A percentile compares a stretch with the other conserved stretches of the same genome.
phyloP scores from a whole-genome alignment of 2,888 invertebrate species.

The Nemotelus nigrinus region DNA sequence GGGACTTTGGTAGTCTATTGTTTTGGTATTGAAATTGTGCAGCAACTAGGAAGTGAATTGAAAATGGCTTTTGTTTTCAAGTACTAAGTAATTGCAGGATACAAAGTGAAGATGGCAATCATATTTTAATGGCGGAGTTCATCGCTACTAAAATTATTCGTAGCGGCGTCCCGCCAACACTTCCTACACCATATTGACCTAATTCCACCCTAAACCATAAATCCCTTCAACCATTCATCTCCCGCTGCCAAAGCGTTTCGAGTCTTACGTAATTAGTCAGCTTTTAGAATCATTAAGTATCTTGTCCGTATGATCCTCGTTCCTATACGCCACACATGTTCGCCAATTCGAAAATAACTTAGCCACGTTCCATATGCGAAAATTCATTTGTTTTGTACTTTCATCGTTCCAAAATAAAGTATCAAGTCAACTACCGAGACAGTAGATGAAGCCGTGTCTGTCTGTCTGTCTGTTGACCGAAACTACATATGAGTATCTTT shows the following conservation, averaged over 20 bases:
- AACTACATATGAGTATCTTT: not conserved
- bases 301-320: constrained; percentile 6
- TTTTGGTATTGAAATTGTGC: not conserved
- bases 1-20: not conserved
- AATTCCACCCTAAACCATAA: constrained; percentile 8
- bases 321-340: not conserved
- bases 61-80: not conserved
- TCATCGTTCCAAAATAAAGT: too few species aligned
- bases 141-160: too few species aligned
- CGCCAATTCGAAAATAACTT: constrained; percentile 17
- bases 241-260: not conserved
- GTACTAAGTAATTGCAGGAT: too few species aligned
- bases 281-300: not conserved
- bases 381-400: not conserved
- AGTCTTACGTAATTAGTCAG: constrained; percentile 18
- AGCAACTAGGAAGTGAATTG: not conserved
- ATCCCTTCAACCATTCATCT: not conserved
- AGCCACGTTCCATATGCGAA: constrained; percentile 9
- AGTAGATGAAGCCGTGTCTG: too few species aligned
- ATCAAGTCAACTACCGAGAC: too few species aligned
- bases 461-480: too few species aligned
- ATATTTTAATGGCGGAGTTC: too few species aligned
- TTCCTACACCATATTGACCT: not conserved
- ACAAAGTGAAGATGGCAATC: too few species aligned
- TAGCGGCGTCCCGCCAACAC: too few species aligned